phyloP scores from a whole-genome alignment of 2,113 vertebrate genomes.

The Glareola pratincola region DNA sequence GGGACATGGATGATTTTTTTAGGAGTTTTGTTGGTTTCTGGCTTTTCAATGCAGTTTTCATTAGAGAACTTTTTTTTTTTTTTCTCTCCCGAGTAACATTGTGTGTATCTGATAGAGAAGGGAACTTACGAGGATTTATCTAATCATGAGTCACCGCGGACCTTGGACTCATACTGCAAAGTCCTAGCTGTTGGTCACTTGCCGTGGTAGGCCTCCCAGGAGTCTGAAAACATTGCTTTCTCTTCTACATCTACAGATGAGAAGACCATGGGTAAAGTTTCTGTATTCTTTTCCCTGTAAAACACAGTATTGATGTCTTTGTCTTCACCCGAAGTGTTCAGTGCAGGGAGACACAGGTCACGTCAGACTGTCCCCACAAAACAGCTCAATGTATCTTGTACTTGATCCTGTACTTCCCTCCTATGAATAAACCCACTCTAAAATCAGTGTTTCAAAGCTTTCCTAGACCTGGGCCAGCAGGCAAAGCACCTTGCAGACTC shows the following conservation, averaged over 20 bases:
- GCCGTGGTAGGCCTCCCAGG: background rate
- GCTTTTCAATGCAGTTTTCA: background rate
- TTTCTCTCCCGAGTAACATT: background rate
- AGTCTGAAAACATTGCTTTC: background rate
- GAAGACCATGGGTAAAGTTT: background rate
- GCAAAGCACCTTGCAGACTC: background rate
- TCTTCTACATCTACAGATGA: background rate
- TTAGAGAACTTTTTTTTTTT: background rate
- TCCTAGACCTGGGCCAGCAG: background rate
- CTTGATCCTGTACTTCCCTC: background rate
- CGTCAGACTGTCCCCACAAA: background rate
- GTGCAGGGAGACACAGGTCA: fast-evolving
- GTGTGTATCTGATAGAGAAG: background rate
- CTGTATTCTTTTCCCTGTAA: background rate
- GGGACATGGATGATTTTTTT: background rate
- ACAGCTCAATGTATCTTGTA: background rate
- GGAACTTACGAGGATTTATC: background rate
- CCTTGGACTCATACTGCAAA: background rate
- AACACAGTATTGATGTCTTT: background rate
- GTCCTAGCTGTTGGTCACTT: background rate
- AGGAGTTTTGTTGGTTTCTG: background rate
- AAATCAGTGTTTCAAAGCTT: background rate
- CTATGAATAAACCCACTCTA: background rate
- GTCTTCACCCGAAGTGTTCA: background rate
- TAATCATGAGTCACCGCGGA: background rate